Evolutionary conservation across 2,797 vertebrate genomes (phyloP).

Genomic region (Gobio occitaniae): DNA sequence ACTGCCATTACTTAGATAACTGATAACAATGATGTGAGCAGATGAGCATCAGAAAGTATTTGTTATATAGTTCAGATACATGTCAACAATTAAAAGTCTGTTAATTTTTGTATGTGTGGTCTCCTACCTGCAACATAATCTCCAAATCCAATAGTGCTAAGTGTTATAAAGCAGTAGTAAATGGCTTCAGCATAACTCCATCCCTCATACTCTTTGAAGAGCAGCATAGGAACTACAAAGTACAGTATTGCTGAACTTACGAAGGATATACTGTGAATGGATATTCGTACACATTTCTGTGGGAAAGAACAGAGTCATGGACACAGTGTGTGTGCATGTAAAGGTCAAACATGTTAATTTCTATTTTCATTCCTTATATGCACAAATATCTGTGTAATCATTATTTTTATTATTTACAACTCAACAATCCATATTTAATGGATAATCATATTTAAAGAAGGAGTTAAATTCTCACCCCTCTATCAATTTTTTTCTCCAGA

Average conservation of each 20-base stretch:
- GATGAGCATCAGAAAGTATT: not conserved
- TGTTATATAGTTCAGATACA: not conserved
- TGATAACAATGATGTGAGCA: not conserved
- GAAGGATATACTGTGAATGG: conserved; percentile 79
- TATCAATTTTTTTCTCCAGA: conserved; percentile 72
- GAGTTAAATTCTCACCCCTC: conserved; percentile 76
- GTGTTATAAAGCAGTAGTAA: conserved; percentile 93
- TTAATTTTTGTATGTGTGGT: not conserved
- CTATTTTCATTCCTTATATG: not conserved
- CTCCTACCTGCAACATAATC: conserved; percentile 90
- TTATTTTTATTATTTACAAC: not conserved
- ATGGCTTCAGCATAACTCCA: conserved; percentile 88
- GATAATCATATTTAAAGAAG: not conserved
- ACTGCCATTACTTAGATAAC: not conserved
- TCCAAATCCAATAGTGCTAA: conserved; percentile 94
- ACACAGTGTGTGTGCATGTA: not conserved
- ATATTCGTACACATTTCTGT: conserved; percentile 73
- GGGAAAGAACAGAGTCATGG: not conserved
- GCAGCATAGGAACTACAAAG: conserved; percentile 85
- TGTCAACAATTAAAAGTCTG: not conserved
- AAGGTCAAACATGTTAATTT: not conserved
- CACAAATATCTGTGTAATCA: no score
- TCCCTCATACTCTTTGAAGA: conserved; percentile 85
- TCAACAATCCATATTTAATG: not conserved
- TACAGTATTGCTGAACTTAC: conserved; percentile 76